These are phyloP conservation scores for Clarias gariepinus DNA, from an alignment of 2,113 vertebrate genomes.

Conservation along the genomic window DNA sequence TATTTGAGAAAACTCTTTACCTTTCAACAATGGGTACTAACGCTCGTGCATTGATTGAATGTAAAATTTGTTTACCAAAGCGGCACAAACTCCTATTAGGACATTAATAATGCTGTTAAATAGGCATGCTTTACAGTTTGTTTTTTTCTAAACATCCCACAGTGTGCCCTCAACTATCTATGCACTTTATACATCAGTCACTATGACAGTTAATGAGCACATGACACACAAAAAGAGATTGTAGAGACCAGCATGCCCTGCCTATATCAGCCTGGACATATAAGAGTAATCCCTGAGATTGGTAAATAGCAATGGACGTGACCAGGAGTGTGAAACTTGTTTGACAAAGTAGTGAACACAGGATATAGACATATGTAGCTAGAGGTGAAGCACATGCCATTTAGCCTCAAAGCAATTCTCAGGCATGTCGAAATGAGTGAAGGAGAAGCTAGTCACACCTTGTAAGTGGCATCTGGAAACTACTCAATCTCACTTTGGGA, in stretches of 20 bases:
- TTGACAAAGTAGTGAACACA: conserved; percentile 24
- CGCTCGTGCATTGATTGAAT: background rate
- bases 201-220: conserved; percentile 38
- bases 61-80: background rate
- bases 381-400: conserved; percentile 14
- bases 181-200: conserved; percentile 43
- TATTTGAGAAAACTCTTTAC: too few species aligned
- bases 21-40: too few species aligned
- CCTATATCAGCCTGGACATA: conserved; percentile 37
- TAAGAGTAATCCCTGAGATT: conserved; percentile 38
- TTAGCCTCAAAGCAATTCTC: conserved; percentile 33
- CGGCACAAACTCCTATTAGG: conserved; percentile 7
- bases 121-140: conserved; percentile 1
- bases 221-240: conserved; percentile 25
- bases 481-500: conserved; percentile 22
- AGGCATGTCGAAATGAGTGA: conserved; percentile 25
- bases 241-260: conserved; percentile 23
- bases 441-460: conserved; percentile 11
- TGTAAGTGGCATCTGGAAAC: conserved; percentile 22
- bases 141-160: background rate
- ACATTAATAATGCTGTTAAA: conserved; percentile 13
- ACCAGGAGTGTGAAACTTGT: conserved; percentile 26
- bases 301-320: conserved; percentile 19
- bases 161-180: conserved; percentile 21
- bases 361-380: conserved; percentile 24